Percentiles rank a stretch among this genome's conserved stretches.
Evolutionary conservation across 2,888 invertebrate genomes (phyloP).

Genomic region (Drosophila mayaguana): DNA sequence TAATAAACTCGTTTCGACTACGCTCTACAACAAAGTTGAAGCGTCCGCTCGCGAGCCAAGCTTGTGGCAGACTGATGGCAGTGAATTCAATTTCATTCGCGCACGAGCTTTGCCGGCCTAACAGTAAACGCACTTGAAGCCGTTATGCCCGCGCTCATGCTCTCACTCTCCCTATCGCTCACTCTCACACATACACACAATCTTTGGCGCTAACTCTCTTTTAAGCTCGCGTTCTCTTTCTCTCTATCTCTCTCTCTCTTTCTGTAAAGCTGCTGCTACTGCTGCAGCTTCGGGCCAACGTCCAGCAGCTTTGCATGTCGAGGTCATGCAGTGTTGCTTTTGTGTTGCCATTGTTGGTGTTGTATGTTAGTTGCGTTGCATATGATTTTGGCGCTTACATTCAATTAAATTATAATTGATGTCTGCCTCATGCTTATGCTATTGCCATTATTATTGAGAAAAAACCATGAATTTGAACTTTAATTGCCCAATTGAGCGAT

Average conservation of each 20-base stretch:
- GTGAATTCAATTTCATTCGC: slow-evolving; percentile 70
- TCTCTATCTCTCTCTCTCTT: slow-evolving; percentile 12
- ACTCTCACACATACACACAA: not conserved
- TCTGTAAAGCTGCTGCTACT: slow-evolving; percentile 30
- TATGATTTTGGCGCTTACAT: slow-evolving; percentile 58
- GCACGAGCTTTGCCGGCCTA: slow-evolving; percentile 64
- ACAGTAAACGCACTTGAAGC: slow-evolving; percentile 72
- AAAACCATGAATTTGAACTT: slow-evolving; percentile 74
- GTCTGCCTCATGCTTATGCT: slow-evolving; percentile 48
- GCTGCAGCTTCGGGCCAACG: slow-evolving; percentile 58
- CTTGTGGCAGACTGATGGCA: slow-evolving; percentile 82
- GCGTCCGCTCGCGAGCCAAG: slow-evolving; percentile 82
- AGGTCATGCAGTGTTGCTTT: slow-evolving; percentile 66
- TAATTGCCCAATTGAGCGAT: slow-evolving; percentile 52
- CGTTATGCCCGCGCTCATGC: slow-evolving; percentile 50
- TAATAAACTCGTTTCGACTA: slow-evolving; percentile 45
- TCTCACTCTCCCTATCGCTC: not conserved
- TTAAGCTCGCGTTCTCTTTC: slow-evolving; percentile 25
- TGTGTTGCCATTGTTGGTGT: slow-evolving; percentile 23
- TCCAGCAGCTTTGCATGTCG: slow-evolving; percentile 78
- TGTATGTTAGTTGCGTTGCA: slow-evolving; percentile 26
- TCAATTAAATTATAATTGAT: slow-evolving; percentile 76
- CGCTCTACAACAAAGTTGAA: slow-evolving; percentile 18
- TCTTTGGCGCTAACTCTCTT: slow-evolving; percentile 3
- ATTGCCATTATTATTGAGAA: slow-evolving; percentile 47